These are phyloP conservation scores for Tetranychus urticae DNA, from an alignment of 1,140 invertebrate genomes.

Conservation along the genomic window DNA sequence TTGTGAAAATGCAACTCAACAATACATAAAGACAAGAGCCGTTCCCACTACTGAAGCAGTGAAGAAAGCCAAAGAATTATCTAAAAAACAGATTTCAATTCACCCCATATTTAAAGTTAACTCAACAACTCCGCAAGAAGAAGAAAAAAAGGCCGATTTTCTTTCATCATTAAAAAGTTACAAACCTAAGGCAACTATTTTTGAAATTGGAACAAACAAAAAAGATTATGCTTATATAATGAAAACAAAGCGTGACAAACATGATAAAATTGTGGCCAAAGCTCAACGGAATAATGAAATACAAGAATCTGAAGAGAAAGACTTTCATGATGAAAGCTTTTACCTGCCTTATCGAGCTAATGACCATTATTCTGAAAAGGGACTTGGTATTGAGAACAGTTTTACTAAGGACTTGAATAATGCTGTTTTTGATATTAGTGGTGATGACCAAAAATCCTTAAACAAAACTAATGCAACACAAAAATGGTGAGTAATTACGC, in stretches of 20 bases:
- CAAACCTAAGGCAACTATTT: constrained; percentile 67
- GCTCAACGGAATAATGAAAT: constrained; percentile 9
- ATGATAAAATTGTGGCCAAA: constrained; percentile 22
- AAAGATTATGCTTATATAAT: constrained; percentile 30
- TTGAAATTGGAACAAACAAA: constrained; percentile 61
- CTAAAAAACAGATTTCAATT: constrained; percentile 26
- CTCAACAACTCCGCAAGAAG: constrained; percentile 4
- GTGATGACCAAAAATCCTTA: constrained; percentile 39
- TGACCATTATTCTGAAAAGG: constrained; percentile 66
- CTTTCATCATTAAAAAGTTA: constrained; percentile 56
- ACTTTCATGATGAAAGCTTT: constrained; percentile 37
- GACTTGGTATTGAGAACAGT: constrained; percentile 43
- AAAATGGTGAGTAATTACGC: not conserved
- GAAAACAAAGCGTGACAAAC: constrained; percentile 25
- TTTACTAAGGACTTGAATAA: constrained; percentile 38
- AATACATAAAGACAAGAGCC: constrained; percentile 64
- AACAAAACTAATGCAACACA: constrained; percentile 24
- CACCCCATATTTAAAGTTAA: constrained; percentile 29
- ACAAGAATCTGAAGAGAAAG: constrained; percentile 13
- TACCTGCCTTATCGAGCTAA: constrained; percentile 63
- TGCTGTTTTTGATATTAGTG: constrained; percentile 49
- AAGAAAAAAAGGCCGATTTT: constrained; percentile 21
- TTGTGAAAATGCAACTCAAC: constrained; percentile 63
- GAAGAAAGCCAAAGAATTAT: constrained; percentile 45
- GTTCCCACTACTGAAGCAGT: constrained; percentile 67